phyloP scores from a whole-genome alignment of 2,888 invertebrate genomes.

The Phasia obesa region DNA sequence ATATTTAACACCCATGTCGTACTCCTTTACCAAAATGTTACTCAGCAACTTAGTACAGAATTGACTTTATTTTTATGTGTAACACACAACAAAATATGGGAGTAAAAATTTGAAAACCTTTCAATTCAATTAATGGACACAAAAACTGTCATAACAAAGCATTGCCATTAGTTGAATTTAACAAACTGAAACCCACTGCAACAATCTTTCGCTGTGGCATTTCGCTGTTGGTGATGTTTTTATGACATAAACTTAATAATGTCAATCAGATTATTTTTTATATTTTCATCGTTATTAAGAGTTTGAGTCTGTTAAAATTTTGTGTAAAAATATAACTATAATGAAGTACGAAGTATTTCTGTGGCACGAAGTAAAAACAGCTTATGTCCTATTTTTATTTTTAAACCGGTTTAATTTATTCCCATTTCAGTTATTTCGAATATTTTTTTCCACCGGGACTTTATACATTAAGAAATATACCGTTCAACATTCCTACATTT shows the following conservation, averaged over 20 bases:
- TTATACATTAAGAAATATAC: too few species aligned
- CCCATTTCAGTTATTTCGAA: too few species aligned
- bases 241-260: conserved; percentile 49
- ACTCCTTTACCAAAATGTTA: background rate
- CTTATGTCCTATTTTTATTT: too few species aligned
- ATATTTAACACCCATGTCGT: conserved; percentile 61
- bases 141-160: conserved; percentile 57
- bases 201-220: background rate
- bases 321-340: background rate
- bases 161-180: conserved; percentile 53
- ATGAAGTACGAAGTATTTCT: conserved; percentile 8
- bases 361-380: too few species aligned
- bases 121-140: conserved; percentile 62
- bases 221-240: conserved; percentile 17
- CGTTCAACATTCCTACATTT: too few species aligned
- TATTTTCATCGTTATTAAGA: background rate
- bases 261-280: background rate
- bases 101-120: conserved; percentile 56
- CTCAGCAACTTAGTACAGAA: background rate
- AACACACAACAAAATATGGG: background rate
- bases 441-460: too few species aligned
- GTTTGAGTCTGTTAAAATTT: conserved; percentile 16
- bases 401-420: too few species aligned
- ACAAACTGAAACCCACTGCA: conserved; percentile 24
- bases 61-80: background rate